A percentile compares a stretch with the other conserved stretches of the same genome.
Conservation (phyloP, 2,888 invertebrate species). For the Volucella bombylans region DNA sequence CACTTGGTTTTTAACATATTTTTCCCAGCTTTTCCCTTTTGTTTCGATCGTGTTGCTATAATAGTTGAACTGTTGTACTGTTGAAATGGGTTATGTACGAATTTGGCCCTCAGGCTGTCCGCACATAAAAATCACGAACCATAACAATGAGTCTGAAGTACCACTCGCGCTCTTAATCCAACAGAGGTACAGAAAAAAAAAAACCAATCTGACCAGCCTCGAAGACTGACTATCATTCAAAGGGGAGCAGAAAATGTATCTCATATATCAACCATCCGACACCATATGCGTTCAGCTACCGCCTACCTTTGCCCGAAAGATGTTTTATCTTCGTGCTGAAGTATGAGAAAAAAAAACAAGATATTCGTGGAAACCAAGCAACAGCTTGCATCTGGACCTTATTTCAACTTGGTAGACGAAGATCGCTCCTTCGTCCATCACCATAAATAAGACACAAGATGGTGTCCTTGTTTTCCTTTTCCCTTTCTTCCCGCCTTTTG, state of each 20-base stretch:
- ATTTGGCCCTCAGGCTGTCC: constrained; percentile 45
- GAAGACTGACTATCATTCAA: constrained; percentile 28
- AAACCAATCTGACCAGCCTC: neutral
- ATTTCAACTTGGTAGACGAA: no score
- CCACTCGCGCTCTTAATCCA: neutral
- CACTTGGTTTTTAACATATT: neutral
- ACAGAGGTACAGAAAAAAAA: no score
- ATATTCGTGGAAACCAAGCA: constrained; percentile 72
- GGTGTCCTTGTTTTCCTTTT: constrained; percentile 51
- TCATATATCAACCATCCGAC: constrained; percentile 62
- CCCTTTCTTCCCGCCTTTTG: neutral
- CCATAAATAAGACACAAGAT: constrained; percentile 43
- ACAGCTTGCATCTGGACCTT: constrained; percentile 73
- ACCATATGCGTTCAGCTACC: constrained; percentile 65
- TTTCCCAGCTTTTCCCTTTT: constrained; percentile 72
- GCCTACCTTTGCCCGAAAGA: constrained; percentile 61
- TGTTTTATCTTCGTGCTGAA: constrained; percentile 27
- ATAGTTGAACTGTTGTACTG: constrained; percentile 24
- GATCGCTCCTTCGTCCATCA: neutral
- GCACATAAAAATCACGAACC: constrained; percentile 64
- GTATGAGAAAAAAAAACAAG: constrained; percentile 18
- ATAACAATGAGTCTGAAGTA: constrained; percentile 50
- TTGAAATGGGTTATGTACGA: constrained; percentile 66
- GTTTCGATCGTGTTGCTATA: constrained; percentile 46
- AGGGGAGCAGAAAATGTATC: constrained; percentile 57